Evolutionary conservation across 2,797 vertebrate species (phyloP), one percentile per base, ranked within the genome.

Genomic region (Neostethus bicornis): DNA sequence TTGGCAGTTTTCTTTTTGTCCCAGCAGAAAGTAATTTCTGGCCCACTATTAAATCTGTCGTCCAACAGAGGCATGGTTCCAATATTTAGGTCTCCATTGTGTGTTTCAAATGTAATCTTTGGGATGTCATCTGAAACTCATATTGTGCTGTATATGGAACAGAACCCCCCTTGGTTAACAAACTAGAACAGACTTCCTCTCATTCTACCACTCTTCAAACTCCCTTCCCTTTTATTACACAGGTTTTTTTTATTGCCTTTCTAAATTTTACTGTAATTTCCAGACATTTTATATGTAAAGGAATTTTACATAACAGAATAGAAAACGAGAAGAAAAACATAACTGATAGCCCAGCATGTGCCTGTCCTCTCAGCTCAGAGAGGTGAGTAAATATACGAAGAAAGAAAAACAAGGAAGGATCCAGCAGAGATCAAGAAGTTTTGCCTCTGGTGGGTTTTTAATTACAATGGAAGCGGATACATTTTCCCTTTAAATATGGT

Each of bases 391-490:
- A 86, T 81, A 81, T 68, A 78, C 57, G 31, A 24, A 75, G 67
- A 75, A 70, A 73, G 51, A 65, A 76, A 79, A 58, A 65, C 66
- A 61, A 75, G 72, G 55, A 34, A 66, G 75, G 70, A 85, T 81
- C 87, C 87, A 80, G 77, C 78, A 50, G 81, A 84, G 85, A 87
- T 89, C 82, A 89, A 86, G 84, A 82, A 79, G 79, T 76, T 84
- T 80, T 39, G 86, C 85, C 84, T 86, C 84, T 85, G 85, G 85
- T 82, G 77, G 59, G 65, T 81, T 85, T 83, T 81, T 89, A 89
- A 89, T 90, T 87, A 86, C 80, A 81, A 85, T 79, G 73, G 83
- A 79, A 85, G 82, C 79, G 48, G 79, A 90, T 89, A 84, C 74
- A 76, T 88, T 86, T 87, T 79, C 70, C 78, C 71, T 83, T 73